Base-by-base conservation (phyloP, 2,888 invertebrate genomes). In the Himalopsyche tibetana region DNA sequence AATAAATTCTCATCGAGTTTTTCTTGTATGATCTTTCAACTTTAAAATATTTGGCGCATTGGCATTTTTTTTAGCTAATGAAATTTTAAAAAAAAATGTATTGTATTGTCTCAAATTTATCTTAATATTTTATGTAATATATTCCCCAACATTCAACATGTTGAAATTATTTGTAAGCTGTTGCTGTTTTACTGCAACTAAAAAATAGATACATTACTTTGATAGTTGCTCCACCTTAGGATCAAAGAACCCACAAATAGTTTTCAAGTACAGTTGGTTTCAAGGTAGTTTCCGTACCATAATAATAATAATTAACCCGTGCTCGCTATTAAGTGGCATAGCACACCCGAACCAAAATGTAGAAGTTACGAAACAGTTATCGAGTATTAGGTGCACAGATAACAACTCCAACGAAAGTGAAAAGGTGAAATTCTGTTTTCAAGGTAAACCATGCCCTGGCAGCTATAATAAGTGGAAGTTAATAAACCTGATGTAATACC, bases 401-500 rank as follows among this genome's bases (percentile, higher is more conserved):
- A 74, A 82, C 55, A 45, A 56, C 28, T 19, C 51, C 36, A 82
- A 82, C 82, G 82, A 82, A 63, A 82, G 82, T 82, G 82, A 82
- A 63, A 82, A 82, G 82, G 82, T 82, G 82, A 82, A 82, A 82
- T 82, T 38, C n/a, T 56, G 82, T 56, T 82, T 82, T 82, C 82
- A 82, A 82, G 82, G 82, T 82, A 82, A 82, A 82, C 56, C 82
- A 38, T 38, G 36, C 82, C 80, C 80, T 45, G 80, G 28, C 42
- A 74, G 74, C 38, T 74, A 74, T 74, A 38, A 38, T 74, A 36
- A 74, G 80, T 45, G 17, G 80, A 51, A 45, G 80, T 42, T 42
- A 45, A 80, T 80, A 51, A 17, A 80, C 42, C 40, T 80, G 80
- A 74, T 74, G 74, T 36, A 74, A 74, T 74, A 74, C 38, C 36